Evolutionary conservation across 2,113 vertebrate species (phyloP), one percentile per base, ranked within the genome.

Genomic region (Pseudopipra pipra): DNA sequence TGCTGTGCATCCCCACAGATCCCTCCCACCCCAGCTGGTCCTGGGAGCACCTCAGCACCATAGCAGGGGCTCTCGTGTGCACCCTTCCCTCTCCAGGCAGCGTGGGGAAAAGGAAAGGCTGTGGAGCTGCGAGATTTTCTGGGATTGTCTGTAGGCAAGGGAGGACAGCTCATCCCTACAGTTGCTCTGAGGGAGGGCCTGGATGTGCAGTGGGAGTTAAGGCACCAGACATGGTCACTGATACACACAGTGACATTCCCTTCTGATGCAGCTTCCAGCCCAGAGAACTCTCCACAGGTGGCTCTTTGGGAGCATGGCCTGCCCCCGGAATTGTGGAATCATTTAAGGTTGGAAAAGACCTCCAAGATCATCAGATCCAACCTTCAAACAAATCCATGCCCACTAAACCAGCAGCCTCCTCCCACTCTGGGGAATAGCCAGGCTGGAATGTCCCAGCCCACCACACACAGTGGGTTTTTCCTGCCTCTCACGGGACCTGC

Each of bases 381-480:
- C 17, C n/a, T 22, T 14, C 0, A 1, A 7, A 39, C 20, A 11
- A 46, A 27, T 3, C 19, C 0, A 17, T 18, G 46, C 23, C 14
- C 46, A 8, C 12, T 33, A 17, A 37, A 24, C 6, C 44, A 9
- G 5, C 61, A 11, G 7, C 43, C 43, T 41, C n/a, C 66, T 44
- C 46, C 44, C 28, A 1, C 18, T 44, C 7, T 3, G 3, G 54
- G 19, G 28, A 54, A 5, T 3, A 14, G 27, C 30, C 14, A 9
- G 68, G 41, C 37, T 52, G 3, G 41, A 55, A 9, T 2, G 6
- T 14, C 28, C n/a, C 75, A 76, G 72, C n/a, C 58, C 65, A 18
- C 28, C 72, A 8, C 17, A 0, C 3, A 0, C 1, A 8, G 6
- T 2, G 31, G n/a, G 37, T 7, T 25, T 19, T 16, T 6, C 47